Percentiles rank a stretch among this genome's conserved stretches.
phyloP scores from a whole-genome alignment of 2,113 vertebrate species.

The Ranitomeya imitator region DNA sequence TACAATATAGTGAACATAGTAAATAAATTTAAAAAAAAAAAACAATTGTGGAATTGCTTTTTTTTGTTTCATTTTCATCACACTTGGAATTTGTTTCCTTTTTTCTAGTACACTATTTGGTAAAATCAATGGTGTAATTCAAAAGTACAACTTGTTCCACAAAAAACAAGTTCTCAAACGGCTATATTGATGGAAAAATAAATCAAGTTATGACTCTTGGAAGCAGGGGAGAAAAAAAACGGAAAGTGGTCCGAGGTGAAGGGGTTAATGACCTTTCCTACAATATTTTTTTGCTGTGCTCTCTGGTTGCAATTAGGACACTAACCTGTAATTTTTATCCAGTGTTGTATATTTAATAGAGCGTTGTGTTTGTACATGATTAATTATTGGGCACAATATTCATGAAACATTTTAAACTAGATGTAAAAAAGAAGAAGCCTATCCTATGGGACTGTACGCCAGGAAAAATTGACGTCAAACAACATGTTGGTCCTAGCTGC shows the following conservation, averaged over 20 bases:
- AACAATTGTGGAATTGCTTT: too few relatives aligned
- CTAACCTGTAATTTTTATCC: slow-evolving; percentile 11
- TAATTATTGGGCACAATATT: slow-evolving; percentile 15
- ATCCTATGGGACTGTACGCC: neutral
- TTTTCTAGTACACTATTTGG: too few relatives aligned
- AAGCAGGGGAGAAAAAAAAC: too few relatives aligned
- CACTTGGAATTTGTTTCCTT: too few relatives aligned
- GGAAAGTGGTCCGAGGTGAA: neutral
- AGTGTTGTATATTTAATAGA: neutral
- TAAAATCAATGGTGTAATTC: too few relatives aligned
- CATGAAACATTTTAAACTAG: neutral
- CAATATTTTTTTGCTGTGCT: neutral
- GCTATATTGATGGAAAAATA: too few relatives aligned
- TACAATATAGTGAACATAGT: too few relatives aligned
- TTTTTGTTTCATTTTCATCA: too few relatives aligned
- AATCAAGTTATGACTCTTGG: too few relatives aligned
- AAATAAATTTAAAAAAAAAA: too few relatives aligned
- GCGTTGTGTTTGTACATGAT: slow-evolving; percentile 3
- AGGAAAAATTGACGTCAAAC: neutral
- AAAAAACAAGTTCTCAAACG: too few relatives aligned
- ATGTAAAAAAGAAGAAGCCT: neutral
- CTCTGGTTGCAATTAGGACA: neutral
- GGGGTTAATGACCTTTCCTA: neutral
- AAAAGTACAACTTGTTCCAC: too few relatives aligned
- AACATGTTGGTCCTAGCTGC: neutral